Conservation (phyloP, 2,113 vertebrate species). For the Serinus canaria region DNA sequence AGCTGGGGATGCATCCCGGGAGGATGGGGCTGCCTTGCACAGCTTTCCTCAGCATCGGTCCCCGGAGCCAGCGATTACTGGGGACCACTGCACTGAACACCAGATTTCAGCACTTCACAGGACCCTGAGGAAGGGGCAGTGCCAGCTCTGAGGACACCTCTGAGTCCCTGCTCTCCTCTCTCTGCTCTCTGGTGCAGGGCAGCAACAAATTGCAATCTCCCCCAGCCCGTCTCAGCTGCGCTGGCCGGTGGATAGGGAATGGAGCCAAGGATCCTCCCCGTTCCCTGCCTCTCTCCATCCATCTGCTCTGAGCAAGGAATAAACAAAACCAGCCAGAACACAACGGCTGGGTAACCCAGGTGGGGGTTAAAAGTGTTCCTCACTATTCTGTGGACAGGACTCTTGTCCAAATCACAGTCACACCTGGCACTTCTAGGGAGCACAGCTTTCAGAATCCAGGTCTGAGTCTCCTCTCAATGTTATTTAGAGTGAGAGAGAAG, state of each 20-base stretch:
- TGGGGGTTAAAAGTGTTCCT: slow-evolving; percentile 13
- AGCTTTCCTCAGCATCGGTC: neutral
- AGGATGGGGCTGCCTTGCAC: neutral
- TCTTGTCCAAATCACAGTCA: slow-evolving; percentile 23
- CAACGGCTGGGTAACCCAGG: slow-evolving; percentile 50
- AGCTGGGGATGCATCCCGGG: neutral
- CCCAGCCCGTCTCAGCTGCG: slow-evolving; percentile 30
- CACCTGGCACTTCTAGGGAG: slow-evolving; percentile 28
- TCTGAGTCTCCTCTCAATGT: slow-evolving; percentile 35
- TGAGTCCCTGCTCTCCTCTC: neutral
- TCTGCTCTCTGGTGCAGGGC: neutral
- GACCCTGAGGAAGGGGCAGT: neutral
- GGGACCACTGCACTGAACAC: neutral
- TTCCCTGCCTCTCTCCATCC: slow-evolving; percentile 51
- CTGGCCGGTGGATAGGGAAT: slow-evolving; percentile 37
- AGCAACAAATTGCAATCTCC: neutral
- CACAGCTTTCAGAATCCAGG: neutral
- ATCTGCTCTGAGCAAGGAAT: slow-evolving; percentile 46
- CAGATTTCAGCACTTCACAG: neutral
- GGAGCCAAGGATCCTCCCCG: slow-evolving; percentile 54
- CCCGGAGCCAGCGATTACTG: neutral
- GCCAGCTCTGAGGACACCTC: slow-evolving; percentile 9
- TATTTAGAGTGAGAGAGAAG: slow-evolving; percentile 6
- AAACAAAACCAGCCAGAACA: slow-evolving; percentile 54
- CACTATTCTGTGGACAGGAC: neutral